These are phyloP conservation scores for Drosophila emarginata DNA, from an alignment of 2,888 invertebrate species.

Conservation along the genomic window DNA sequence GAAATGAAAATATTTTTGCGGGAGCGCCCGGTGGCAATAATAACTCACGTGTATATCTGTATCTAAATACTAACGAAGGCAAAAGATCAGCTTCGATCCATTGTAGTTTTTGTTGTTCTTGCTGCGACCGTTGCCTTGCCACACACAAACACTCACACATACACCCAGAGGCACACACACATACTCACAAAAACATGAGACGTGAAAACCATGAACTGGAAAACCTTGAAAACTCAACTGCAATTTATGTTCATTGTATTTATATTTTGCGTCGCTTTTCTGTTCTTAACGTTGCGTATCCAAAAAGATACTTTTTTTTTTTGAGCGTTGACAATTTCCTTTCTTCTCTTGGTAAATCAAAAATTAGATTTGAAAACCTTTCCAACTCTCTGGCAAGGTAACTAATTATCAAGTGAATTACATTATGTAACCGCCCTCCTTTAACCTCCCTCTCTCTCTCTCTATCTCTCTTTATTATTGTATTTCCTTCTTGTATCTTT, in stretches of 20 bases:
- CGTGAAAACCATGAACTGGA: constrained; percentile 80
- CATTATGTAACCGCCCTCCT: constrained; percentile 27
- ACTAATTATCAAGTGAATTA: constrained; percentile 53
- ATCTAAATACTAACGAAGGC: constrained; percentile 41
- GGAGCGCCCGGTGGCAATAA: constrained; percentile 53
- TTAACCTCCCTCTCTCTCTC: background rate
- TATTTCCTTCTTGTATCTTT: background rate
- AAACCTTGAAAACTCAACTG: constrained; percentile 81
- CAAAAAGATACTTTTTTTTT: constrained; percentile 35
- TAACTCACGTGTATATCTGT: constrained; percentile 56
- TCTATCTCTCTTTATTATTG: background rate
- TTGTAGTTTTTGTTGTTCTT: constrained; percentile 38
- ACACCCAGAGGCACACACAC: constrained; percentile 22
- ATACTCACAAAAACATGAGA: constrained; percentile 25
- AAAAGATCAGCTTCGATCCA: constrained; percentile 55
- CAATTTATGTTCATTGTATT: constrained; percentile 68
- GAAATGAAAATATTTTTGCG: constrained; percentile 35
- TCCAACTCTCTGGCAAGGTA: constrained; percentile 14
- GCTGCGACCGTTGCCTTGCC: constrained; percentile 55
- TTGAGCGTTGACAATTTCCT: constrained; percentile 20
- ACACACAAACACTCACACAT: too few relatives aligned
- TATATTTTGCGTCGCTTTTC: constrained; percentile 31
- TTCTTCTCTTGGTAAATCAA: background rate
- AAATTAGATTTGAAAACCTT: constrained; percentile 27
- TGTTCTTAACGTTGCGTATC: constrained; percentile 44